Evolutionary conservation across 2,888 invertebrate genomes (phyloP), one percentile per base, ranked within the genome.

Genomic region (Tiphia femorata): DNA sequence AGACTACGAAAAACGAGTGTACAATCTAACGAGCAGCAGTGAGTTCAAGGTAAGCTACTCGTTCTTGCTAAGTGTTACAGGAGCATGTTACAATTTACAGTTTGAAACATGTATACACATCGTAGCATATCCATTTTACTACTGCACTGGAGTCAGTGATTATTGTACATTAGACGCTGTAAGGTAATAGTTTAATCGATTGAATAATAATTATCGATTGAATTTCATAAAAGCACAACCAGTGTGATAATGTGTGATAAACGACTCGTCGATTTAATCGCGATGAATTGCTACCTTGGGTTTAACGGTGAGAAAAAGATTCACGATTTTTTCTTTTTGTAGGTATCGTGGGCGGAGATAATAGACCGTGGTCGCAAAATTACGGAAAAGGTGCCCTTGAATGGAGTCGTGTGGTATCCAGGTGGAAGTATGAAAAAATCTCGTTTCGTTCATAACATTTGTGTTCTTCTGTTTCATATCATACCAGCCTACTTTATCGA

Each of bases 401-500:
- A 96, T 70, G 91, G 93, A 2, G 92, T 95, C 0, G 89, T 91
- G 72, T 92, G 94, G 94, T 90, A 92, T 80, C 95, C 95, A 0
- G 94, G 94, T 2, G 95, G 95, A 2, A 93, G 92, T 0, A 94
- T 95, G 92, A 95, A 94, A 78, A 90, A 88, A 63, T 91, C 90
- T 42, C 88, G 91, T 29, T 78, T 92, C 2, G 75, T 92, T 52
- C 96, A 97, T 84, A 91, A 91, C 76, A 87, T 96, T 60, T 94
- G 93, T 80, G 89, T 93, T 64, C 83, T 96, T 49, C 86, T 97
- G 52, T 95, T 95, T 84, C 98, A 98, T 83, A 91, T 93, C 86
- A 82, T 97, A 42, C 98, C 98, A 0, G 98, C 98, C 0, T 86
- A 96, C 53, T 81, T 96, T 41, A 87, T 95, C 23, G 98, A 98